phyloP scores from a whole-genome alignment of 2,797 vertebrate species.

The Melanotaenia nigrans region DNA sequence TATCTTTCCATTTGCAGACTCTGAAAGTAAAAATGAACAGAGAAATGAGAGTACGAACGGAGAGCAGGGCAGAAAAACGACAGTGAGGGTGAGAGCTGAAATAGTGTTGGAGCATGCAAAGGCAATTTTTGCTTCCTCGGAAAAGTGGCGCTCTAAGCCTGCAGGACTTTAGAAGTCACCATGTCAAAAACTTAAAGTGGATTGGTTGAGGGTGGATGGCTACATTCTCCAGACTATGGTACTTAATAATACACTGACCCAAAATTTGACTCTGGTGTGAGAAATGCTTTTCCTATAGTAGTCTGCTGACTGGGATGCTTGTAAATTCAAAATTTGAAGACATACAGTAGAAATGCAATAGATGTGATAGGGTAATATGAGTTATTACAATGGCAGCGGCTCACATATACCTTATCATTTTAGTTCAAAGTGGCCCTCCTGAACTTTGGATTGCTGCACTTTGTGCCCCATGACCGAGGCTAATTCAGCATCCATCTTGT shows the following conservation, averaged over 20 bases:
- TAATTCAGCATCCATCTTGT: too few species aligned
- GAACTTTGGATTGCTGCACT: too few species aligned
- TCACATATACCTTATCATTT: not conserved
- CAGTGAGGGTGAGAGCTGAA: conserved; percentile 26
- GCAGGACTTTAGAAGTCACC: conserved; percentile 47
- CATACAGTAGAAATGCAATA: not conserved
- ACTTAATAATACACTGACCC: conserved; percentile 18
- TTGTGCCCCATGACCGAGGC: too few species aligned
- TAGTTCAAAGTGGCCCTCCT: not conserved
- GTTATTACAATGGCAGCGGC: not conserved
- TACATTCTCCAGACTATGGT: conserved; percentile 28
- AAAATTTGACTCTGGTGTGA: conserved; percentile 13
- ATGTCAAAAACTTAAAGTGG: conserved; percentile 51
- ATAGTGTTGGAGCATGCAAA: conserved; percentile 57
- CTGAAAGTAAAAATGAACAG: conserved; percentile 27
- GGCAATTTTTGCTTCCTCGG: conserved; percentile 48
- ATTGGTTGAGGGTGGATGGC: conserved; percentile 39
- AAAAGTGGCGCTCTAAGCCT: conserved; percentile 42
- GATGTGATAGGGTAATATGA: not conserved
- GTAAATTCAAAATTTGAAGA: not conserved
- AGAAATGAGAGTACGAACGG: conserved; percentile 36
- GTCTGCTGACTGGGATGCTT: conserved; percentile 5
- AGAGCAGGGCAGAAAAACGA: conserved; percentile 24
- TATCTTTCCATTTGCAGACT: conserved; percentile 60
- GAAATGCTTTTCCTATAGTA: conserved; percentile 4